Conservation (phyloP, 2,888 invertebrate species). For the Agrotis ipsilon region DNA sequence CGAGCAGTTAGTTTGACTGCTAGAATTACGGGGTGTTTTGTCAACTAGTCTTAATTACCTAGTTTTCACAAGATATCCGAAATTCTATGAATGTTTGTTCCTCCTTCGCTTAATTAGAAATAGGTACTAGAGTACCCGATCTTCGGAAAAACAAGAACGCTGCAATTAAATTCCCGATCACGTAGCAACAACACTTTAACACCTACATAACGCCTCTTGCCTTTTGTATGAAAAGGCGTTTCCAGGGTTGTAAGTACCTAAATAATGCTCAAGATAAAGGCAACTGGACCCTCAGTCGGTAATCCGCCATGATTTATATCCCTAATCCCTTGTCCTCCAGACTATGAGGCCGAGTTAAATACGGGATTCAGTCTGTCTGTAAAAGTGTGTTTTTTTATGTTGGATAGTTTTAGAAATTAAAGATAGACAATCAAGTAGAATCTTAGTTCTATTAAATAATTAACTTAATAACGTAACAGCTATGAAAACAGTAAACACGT, state of each 20-base stretch:
- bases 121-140: neutral
- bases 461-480: neutral
- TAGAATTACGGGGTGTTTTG: too few relatives aligned
- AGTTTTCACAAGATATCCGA: too few relatives aligned
- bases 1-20: too few relatives aligned
- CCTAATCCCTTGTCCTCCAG: slow-evolving; percentile 27
- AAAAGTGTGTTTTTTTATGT: neutral
- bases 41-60: too few relatives aligned
- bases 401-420: neutral
- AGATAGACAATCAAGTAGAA: too few relatives aligned
- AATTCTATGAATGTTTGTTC: too few relatives aligned
- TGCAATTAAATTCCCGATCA: slow-evolving; percentile 7
- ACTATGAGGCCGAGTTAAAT: slow-evolving; percentile 16
- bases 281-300: slow-evolving; percentile 28
- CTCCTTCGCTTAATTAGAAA: neutral
- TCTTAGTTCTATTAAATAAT: neutral
- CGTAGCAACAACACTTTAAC: slow-evolving; percentile 10
- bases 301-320: slow-evolving; percentile 59
- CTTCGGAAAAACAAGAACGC: neutral
- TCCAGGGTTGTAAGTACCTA: slow-evolving; percentile 11
- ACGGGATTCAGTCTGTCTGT: neutral
- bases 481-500: neutral
- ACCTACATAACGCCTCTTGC: neutral
- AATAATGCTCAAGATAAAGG: slow-evolving; percentile 37
- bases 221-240: slow-evolving; percentile 10